A percentile compares a stretch with the other conserved stretches of the same genome.
These are phyloP conservation scores for Charadrius vociferus DNA, from an alignment of 2,113 vertebrate species.

Conservation along the genomic window DNA sequence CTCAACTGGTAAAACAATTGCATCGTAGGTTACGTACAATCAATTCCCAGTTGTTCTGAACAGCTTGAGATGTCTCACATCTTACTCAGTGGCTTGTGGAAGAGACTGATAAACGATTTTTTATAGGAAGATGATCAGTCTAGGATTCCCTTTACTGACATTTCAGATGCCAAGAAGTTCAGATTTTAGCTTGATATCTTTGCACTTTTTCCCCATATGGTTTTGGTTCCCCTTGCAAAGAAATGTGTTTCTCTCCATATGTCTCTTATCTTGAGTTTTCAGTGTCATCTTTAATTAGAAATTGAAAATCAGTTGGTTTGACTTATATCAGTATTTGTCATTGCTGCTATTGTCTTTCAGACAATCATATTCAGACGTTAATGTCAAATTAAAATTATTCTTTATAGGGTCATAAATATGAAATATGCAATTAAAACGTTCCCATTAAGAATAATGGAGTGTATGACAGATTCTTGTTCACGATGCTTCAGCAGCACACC, in stretches of 20 bases:
- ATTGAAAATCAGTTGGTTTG: constrained; percentile 25
- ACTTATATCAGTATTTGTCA: constrained; percentile 46
- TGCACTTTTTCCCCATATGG: constrained; percentile 44
- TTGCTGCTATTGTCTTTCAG: constrained; percentile 43
- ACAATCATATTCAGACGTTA: constrained; percentile 29
- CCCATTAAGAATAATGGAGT: background rate
- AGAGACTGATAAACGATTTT: constrained; percentile 61
- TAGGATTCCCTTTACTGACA: constrained; percentile 47
- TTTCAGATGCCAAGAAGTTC: constrained; percentile 48
- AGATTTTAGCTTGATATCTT: constrained; percentile 57
- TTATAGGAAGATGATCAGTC: constrained; percentile 40
- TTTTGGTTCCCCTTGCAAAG: constrained; percentile 46
- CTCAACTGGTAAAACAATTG: constrained; percentile 67
- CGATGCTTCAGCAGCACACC: background rate
- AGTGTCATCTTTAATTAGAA: constrained; percentile 65
- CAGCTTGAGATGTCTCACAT: constrained; percentile 72
- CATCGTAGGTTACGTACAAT: constrained; percentile 57
- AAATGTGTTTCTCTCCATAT: constrained; percentile 56
- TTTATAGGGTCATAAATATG: constrained; percentile 59
- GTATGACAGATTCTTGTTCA: background rate
- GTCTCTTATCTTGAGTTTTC: constrained; percentile 44
- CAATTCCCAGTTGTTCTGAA: constrained; percentile 71
- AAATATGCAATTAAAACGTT: constrained; percentile 30
- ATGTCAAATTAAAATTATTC: constrained; percentile 40
- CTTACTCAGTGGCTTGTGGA: constrained; percentile 46